A percentile compares a stretch with the other conserved stretches of the same genome.
phyloP scores from a whole-genome alignment of 2,113 vertebrate species.

The Okapia johnstoni region DNA sequence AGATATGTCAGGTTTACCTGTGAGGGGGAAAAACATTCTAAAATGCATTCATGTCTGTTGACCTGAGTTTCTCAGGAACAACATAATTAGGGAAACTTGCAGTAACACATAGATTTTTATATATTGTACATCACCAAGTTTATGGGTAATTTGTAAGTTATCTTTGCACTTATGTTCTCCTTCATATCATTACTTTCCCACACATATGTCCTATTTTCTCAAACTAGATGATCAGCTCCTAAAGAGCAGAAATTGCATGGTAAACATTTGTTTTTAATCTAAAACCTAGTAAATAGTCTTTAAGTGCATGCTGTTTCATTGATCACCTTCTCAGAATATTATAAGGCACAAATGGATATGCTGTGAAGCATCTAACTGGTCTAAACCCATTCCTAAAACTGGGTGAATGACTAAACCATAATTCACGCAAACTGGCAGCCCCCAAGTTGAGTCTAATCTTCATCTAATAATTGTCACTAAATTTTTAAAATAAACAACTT shows the following conservation, averaged over 20 bases:
- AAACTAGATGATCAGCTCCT: neutral
- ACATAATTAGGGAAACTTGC: neutral
- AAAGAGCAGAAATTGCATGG: neutral
- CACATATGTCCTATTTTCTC: neutral
- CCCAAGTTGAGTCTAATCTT: neutral
- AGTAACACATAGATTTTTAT: conserved; percentile 35
- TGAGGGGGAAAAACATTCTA: neutral
- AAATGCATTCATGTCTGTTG: conserved; percentile 7
- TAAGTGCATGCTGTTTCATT: neutral
- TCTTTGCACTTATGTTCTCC: neutral
- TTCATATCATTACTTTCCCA: neutral
- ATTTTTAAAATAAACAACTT: neutral
- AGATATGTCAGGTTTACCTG: neutral
- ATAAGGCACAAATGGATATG: neutral
- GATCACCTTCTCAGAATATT: neutral
- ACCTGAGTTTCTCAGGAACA: conserved; percentile 42
- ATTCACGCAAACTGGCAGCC: neutral
- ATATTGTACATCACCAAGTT: neutral
- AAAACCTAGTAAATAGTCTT: neutral
- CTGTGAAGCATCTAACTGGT: neutral
- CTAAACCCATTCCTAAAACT: neutral
- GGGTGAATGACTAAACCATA: neutral
- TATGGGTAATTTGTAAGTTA: neutral
- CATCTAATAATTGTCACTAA: neutral
- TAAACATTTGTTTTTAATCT: neutral